A percentile compares a stretch with the other conserved stretches of the same genome.
Evolutionary conservation across 1,140 invertebrate species (phyloP).

Genomic region (Conus ventricosus): DNA sequence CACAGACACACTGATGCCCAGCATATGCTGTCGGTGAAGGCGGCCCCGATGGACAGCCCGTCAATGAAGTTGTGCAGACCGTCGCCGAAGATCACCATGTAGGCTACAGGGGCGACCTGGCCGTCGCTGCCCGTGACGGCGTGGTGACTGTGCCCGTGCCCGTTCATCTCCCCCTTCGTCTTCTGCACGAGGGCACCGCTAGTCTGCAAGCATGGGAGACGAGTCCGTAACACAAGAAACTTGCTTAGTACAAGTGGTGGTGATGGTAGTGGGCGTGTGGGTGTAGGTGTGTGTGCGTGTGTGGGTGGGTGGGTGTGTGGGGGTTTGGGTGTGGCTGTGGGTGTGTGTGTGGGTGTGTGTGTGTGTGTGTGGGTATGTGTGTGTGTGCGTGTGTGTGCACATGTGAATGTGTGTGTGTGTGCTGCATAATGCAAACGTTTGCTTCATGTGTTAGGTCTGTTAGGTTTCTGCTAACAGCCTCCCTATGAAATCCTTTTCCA

Average conservation of each 20-base stretch:
- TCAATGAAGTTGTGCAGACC: constrained; percentile 85
- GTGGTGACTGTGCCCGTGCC: background rate
- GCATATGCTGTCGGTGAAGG: constrained; percentile 80
- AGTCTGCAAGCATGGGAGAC: background rate
- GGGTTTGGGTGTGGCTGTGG: background rate
- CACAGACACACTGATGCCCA: constrained; percentile 81
- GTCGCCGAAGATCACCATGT: constrained; percentile 86
- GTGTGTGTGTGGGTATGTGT: constrained; percentile 17
- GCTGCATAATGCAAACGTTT: too few species aligned
- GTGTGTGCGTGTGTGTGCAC: background rate
- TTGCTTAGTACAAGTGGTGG: too few species aligned
- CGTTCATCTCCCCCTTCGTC: background rate
- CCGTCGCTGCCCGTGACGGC: background rate
- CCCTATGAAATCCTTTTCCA: too few species aligned
- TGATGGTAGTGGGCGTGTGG: background rate
- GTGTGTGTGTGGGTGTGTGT: constrained; percentile 27
- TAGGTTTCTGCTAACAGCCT: too few species aligned
- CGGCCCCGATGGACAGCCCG: constrained; percentile 83
- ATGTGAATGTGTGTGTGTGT: background rate
- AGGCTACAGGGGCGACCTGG: constrained; percentile 77
- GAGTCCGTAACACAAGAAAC: background rate
- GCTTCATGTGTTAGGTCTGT: too few species aligned
- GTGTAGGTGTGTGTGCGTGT: background rate
- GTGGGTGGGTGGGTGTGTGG: constrained; percentile 13
- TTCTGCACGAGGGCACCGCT: background rate